phyloP scores from a whole-genome alignment of 2,113 vertebrate species.

The Typhlomys cinereus region DNA sequence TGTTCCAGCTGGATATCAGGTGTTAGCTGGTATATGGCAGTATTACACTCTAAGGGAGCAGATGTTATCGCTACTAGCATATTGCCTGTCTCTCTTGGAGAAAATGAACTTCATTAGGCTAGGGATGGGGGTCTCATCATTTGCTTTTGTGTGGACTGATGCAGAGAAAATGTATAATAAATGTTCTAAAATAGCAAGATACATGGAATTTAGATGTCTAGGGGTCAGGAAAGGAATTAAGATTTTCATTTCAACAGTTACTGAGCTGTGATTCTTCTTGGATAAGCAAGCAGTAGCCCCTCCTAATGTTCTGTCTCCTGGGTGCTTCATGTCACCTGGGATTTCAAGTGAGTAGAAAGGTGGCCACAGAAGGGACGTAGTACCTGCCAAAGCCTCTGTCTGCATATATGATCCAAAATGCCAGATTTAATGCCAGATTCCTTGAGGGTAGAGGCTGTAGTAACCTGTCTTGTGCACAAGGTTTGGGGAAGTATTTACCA shows the following conservation, averaged over 20 bases:
- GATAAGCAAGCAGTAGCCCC: neutral
- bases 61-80: neutral
- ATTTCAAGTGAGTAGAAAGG: neutral
- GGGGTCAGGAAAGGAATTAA: neutral
- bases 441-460: conserved; percentile 48
- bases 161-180: neutral
- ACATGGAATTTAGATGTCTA: neutral
- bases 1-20: neutral
- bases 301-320: neutral
- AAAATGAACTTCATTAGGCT: neutral
- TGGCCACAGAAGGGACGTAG: conserved; percentile 3
- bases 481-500: conserved; percentile 63
- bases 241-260: neutral
- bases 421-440: conserved; percentile 68
- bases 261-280: neutral
- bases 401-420: conserved; percentile 71
- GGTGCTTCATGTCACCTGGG: neutral
- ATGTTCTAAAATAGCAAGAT: neutral
- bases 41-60: neutral
- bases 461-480: conserved; percentile 62
- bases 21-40: neutral
- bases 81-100: neutral
- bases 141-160: neutral
- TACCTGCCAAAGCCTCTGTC: neutral
- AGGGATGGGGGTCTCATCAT: neutral